Evolutionary conservation across 2,797 vertebrate genomes (phyloP).

Genomic region (Rhyacichthys aspro): DNA sequence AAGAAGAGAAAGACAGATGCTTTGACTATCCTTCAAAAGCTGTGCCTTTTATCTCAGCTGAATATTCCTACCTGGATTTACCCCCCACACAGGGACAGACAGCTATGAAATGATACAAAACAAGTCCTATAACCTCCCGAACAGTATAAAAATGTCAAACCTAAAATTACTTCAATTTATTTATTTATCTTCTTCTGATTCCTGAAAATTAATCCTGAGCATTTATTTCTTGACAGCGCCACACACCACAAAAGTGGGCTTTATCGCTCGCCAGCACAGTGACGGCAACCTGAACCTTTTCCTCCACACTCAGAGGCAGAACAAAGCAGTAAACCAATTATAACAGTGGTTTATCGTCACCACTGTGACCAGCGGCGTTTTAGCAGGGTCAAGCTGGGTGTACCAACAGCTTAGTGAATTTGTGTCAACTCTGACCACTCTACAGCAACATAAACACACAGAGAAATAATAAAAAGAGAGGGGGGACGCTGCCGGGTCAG

Average conservation of each 20-base stretch:
- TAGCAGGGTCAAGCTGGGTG: slow-evolving; percentile 67
- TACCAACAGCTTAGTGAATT: slow-evolving; percentile 63
- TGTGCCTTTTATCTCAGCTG: slow-evolving; percentile 23
- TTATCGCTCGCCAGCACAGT: slow-evolving; percentile 63
- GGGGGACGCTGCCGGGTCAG: slow-evolving; percentile 13
- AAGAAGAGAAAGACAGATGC: slow-evolving; percentile 35
- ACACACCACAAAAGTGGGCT: slow-evolving; percentile 48
- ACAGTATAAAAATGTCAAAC: slow-evolving; percentile 54
- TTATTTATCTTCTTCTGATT: slow-evolving; percentile 56
- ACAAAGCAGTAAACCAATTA: slow-evolving; percentile 80
- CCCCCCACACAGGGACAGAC: slow-evolving; percentile 39
- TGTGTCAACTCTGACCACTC: slow-evolving; percentile 51
- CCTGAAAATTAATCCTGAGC: slow-evolving; percentile 61
- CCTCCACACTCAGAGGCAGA: slow-evolving; percentile 52
- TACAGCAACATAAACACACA: slow-evolving; percentile 43
- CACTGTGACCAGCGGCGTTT: slow-evolving; percentile 60
- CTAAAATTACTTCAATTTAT: slow-evolving; percentile 45
- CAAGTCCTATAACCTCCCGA: slow-evolving; percentile 37
- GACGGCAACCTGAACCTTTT: slow-evolving; percentile 69
- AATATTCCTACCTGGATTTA: slow-evolving; percentile 41
- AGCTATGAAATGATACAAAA: slow-evolving; percentile 32
- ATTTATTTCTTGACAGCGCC: slow-evolving; percentile 59
- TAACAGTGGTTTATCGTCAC: slow-evolving; percentile 68
- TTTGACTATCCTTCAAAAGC: slow-evolving; percentile 53
- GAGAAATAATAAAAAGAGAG: slow-evolving; percentile 31